A percentile compares a stretch with the other conserved stretches of the same genome.
phyloP scores from a whole-genome alignment of 2,113 vertebrate genomes.

The Callithrix jacchus region DNA sequence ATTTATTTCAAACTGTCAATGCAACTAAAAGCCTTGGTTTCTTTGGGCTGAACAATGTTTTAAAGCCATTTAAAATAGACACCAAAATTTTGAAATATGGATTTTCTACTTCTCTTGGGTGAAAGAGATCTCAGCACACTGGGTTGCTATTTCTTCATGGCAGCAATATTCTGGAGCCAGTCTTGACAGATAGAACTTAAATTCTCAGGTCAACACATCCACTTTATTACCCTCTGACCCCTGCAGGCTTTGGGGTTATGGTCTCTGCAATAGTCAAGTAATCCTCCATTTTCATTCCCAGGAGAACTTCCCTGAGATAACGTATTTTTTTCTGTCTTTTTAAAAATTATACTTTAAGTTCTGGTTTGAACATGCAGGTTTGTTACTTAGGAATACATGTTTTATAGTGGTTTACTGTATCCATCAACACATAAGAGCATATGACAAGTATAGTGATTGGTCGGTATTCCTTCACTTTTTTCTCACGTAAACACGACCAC shows the following conservation, averaged over 20 bases:
- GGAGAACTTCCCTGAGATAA: neutral
- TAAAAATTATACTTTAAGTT: too few species aligned
- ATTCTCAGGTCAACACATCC: neutral
- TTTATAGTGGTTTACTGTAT: too few species aligned
- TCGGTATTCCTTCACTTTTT: too few species aligned
- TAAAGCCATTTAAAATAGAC: neutral
- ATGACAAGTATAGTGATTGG: too few species aligned
- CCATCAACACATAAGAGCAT: too few species aligned
- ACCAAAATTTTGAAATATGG: neutral
- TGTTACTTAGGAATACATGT: too few species aligned
- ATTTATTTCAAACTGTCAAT: neutral
- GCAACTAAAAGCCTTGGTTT: neutral
- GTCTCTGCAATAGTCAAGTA: neutral
- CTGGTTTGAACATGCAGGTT: too few species aligned
- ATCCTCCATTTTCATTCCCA: neutral
- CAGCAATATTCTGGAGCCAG: neutral
- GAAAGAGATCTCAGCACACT: neutral
- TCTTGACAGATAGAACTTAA: neutral
- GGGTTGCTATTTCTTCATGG: neutral
- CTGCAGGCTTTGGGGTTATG: neutral
- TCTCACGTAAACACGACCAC: too few species aligned
- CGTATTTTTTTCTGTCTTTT: too few species aligned
- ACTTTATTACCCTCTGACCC: neutral
- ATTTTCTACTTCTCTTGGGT: neutral
- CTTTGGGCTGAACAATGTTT: neutral